phyloP scores from a whole-genome alignment of 2,797 vertebrate genomes.

The Muraenolepis orangiensis region DNA sequence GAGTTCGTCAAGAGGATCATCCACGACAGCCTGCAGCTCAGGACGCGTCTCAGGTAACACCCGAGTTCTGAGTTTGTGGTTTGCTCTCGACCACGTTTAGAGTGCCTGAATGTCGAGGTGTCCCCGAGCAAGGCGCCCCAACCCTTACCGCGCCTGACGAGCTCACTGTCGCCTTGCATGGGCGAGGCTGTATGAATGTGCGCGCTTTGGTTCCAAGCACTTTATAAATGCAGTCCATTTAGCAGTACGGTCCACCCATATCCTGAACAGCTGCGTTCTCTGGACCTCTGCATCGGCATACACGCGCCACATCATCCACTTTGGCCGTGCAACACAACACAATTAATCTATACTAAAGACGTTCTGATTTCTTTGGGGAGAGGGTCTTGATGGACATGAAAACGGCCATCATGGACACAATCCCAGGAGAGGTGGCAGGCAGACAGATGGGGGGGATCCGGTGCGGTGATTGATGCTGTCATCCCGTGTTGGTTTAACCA shows the following conservation, averaged over 20 bases:
- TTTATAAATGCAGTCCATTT: no score
- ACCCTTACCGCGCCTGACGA: no score
- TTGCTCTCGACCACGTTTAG: not conserved
- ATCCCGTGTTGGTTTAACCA: constrained; percentile 66
- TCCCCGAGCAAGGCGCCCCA: no score
- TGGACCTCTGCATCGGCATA: not conserved
- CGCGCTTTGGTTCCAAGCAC: no score
- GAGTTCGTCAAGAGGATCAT: constrained; percentile 99
- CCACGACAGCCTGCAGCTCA: constrained; percentile 96
- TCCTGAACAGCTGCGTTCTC: not conserved
- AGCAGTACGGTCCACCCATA: not conserved
- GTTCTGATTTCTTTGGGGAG: not conserved
- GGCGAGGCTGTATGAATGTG: no score
- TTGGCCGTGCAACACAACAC: not conserved
- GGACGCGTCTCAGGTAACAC: constrained; percentile 80
- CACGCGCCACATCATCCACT: not conserved
- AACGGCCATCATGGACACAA: constrained; percentile 22
- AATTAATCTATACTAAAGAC: not conserved
- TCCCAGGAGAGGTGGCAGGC: constrained; percentile 24
- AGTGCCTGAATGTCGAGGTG: no score
- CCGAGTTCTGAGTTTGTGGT: not conserved
- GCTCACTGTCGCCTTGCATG: no score
- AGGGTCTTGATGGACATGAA: constrained; percentile 30
- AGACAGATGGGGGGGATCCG: constrained; percentile 36
- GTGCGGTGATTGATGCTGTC: constrained; percentile 45